Conservation (phyloP, 2,113 vertebrate species). For the Cochlearius cochlearius region DNA sequence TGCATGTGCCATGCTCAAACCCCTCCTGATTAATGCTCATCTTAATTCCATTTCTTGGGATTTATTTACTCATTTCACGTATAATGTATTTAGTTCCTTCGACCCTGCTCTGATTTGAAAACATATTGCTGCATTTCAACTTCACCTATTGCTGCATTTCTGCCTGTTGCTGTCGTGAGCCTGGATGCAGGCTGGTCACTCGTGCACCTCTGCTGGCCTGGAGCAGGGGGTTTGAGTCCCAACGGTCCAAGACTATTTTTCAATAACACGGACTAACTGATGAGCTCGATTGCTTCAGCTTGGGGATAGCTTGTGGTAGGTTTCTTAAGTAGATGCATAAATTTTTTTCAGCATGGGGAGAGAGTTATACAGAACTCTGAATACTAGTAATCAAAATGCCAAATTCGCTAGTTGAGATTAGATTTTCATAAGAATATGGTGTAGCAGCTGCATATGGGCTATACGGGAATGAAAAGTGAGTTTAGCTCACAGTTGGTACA, state of each 20-base stretch:
- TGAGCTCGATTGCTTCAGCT: not conserved
- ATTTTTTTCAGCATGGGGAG: not conserved
- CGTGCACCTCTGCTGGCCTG: accelerated
- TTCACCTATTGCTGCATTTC: not conserved
- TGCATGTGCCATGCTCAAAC: conserved; percentile 21
- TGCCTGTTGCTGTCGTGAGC: not conserved
- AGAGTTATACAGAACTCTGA: not conserved
- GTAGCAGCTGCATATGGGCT: not conserved
- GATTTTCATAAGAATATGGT: not conserved
- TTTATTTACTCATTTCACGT: conserved; percentile 66
- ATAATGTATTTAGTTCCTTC: conserved; percentile 10
- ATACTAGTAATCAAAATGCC: not conserved
- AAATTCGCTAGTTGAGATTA: not conserved
- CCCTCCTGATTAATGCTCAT: conserved; percentile 63
- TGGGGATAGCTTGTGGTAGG: not conserved
- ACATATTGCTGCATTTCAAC: not conserved
- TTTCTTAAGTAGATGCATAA: not conserved
- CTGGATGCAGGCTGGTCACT: not conserved
- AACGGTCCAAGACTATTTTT: not conserved
- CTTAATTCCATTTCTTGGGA: conserved; percentile 62
- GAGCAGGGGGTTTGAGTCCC: not conserved
- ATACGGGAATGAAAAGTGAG: not conserved
- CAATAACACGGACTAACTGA: not conserved
- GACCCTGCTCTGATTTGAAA: not conserved
- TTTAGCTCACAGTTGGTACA: no score